phyloP scores from a whole-genome alignment of 1,140 invertebrate genomes.

The Calosoma granatense region DNA sequence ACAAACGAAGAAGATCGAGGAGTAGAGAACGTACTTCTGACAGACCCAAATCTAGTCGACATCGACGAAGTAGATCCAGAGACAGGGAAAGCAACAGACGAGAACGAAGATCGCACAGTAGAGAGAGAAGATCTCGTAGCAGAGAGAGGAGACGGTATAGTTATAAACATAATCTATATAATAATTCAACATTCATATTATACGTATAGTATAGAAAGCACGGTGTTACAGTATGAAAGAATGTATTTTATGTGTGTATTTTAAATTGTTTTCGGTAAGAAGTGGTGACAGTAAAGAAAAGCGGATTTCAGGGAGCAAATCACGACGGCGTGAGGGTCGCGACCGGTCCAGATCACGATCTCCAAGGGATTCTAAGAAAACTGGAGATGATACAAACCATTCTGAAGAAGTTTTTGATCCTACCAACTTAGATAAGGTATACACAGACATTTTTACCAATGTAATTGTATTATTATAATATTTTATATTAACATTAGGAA shows the following conservation, averaged over 20 bases:
- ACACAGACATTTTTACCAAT: constrained; percentile 11
- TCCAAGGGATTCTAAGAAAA: constrained; percentile 41
- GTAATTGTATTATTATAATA: constrained; percentile 10
- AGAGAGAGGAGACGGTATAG: constrained; percentile 38
- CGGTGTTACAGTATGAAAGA: constrained; percentile 14
- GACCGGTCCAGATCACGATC: constrained; percentile 33
- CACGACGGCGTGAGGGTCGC: constrained; percentile 11
- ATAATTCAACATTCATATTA: too few species aligned
- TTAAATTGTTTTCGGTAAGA: constrained; percentile 22
- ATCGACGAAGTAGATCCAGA: constrained; percentile 32
- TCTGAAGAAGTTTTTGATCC: constrained; percentile 54
- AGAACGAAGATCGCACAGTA: constrained; percentile 27
- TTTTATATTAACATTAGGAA: constrained; percentile 40
- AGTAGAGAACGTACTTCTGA: constrained; percentile 44
- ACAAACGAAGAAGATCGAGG: constrained; percentile 50
- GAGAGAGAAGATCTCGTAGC: constrained; percentile 30
- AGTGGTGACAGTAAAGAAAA: constrained; percentile 43
- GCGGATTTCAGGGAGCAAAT: constrained; percentile 32
- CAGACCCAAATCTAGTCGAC: constrained; percentile 37
- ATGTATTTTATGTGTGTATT: constrained; percentile 25
- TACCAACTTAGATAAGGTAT: constrained; percentile 62
- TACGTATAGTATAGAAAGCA: too few species aligned
- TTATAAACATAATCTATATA: constrained; percentile 8
- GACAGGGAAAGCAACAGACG: constrained; percentile 26
- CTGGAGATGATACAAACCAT: constrained; percentile 46